These are phyloP conservation scores for Sterrhoptilus dennistouni DNA, from an alignment of 2,113 vertebrate species.

Conservation along the genomic window DNA sequence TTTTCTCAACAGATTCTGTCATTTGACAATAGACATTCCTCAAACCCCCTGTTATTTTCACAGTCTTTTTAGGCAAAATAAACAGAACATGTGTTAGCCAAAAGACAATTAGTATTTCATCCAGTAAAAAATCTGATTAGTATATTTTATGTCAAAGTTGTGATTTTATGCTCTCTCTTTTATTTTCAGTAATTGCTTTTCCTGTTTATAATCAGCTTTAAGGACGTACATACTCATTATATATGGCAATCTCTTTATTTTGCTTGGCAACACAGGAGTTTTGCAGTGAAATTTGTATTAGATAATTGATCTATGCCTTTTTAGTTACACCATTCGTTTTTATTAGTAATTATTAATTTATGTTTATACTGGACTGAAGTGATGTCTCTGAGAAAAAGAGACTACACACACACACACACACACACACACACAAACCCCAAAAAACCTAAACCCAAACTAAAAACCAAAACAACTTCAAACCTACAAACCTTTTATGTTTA, in stretches of 20 bases:
- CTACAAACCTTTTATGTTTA: background rate
- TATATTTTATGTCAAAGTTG: background rate
- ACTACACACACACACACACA: background rate
- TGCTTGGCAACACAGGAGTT: background rate
- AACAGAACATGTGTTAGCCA: conserved; percentile 26
- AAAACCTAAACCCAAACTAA: background rate
- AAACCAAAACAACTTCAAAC: background rate
- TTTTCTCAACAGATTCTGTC: conserved; percentile 14
- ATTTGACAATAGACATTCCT: conserved; percentile 22
- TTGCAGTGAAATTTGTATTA: background rate
- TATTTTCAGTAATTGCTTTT: background rate
- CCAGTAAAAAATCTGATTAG: background rate
- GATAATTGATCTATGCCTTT: background rate
- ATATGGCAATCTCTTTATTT: background rate
- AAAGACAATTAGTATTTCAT: background rate
- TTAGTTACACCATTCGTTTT: background rate
- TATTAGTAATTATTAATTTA: background rate
- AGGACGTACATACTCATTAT: background rate
- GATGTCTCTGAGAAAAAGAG: background rate
- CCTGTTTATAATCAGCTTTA: background rate
- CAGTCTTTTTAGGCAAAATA: conserved; percentile 17
- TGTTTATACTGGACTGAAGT: background rate
- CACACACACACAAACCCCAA: rapidly evolving
- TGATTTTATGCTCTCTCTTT: background rate
- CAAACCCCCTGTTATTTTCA: background rate